Conservation (phyloP, 2,888 invertebrate species). For the Plusia festucae region DNA sequence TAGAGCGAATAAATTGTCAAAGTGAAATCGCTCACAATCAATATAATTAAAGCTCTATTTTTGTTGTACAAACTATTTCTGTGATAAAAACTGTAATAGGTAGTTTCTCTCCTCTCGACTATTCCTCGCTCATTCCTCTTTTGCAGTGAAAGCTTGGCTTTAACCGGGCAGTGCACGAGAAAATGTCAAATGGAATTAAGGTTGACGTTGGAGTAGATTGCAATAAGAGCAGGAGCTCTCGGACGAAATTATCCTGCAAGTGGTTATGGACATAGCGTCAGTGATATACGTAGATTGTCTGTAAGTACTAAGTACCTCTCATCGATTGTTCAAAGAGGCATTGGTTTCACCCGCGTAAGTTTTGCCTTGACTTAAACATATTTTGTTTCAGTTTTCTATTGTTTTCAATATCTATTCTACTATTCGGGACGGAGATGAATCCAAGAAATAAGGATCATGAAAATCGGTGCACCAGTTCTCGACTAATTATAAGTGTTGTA, state of each 20-base stretch:
- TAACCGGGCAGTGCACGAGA: constrained; percentile 29
- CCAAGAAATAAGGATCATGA: too few relatives aligned
- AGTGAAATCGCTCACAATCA: neutral
- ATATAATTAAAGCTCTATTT: neutral
- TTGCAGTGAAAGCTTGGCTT: neutral
- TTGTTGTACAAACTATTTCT: neutral
- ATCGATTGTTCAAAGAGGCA: neutral
- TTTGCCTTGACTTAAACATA: too few relatives aligned
- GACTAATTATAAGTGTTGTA: too few relatives aligned
- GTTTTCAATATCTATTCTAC: too few relatives aligned
- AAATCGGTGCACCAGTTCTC: too few relatives aligned
- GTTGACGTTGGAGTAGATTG: constrained; percentile 54
- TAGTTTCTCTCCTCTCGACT: too few relatives aligned
- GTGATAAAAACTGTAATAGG: too few relatives aligned
- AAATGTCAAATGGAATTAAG: constrained; percentile 59
- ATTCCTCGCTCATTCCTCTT: neutral
- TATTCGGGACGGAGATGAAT: too few relatives aligned
- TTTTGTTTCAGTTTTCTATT: too few relatives aligned
- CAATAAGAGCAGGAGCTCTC: constrained; percentile 63
- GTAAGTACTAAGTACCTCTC: neutral
- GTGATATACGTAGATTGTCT: neutral
- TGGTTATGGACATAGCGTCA: constrained; percentile 8
- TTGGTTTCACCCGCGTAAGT: too few relatives aligned
- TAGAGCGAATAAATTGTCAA: neutral
- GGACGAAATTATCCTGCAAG: constrained; percentile 44